phyloP scores from a whole-genome alignment of 2,113 vertebrate genomes.

The Mesoclemmys tuberculata region DNA sequence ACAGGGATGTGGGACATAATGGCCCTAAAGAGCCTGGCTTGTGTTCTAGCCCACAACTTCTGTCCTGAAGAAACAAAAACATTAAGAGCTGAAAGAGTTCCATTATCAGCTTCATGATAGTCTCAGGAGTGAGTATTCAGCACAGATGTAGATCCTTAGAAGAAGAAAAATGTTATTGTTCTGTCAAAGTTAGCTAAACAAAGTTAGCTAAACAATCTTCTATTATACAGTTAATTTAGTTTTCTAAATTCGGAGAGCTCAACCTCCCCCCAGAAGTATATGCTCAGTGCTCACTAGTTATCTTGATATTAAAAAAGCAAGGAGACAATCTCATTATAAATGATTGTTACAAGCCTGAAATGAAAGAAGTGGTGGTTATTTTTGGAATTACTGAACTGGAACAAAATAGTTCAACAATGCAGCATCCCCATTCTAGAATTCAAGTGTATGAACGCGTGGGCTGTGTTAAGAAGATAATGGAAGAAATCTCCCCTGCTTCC shows the following conservation, averaged over 20 bases:
- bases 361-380: background rate
- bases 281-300: background rate
- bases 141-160: background rate
- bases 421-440: background rate
- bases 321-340: background rate
- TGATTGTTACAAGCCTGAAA: background rate
- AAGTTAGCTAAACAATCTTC: background rate
- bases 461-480: background rate
- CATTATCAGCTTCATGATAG: rapidly evolving
- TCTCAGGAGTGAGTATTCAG: background rate
- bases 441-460: background rate
- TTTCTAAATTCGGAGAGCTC: background rate
- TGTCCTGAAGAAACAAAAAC: background rate
- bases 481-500: background rate
- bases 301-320: background rate
- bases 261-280: background rate
- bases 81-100: background rate
- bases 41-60: background rate
- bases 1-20: background rate
- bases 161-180: background rate
- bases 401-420: background rate
- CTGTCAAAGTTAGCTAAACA: background rate
- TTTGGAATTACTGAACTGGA: background rate
- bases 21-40: background rate
- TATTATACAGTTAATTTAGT: background rate